These are phyloP conservation scores for Acipenser oxyrinchus DNA, from an alignment of 2,797 vertebrate species.

Conservation along the genomic window DNA sequence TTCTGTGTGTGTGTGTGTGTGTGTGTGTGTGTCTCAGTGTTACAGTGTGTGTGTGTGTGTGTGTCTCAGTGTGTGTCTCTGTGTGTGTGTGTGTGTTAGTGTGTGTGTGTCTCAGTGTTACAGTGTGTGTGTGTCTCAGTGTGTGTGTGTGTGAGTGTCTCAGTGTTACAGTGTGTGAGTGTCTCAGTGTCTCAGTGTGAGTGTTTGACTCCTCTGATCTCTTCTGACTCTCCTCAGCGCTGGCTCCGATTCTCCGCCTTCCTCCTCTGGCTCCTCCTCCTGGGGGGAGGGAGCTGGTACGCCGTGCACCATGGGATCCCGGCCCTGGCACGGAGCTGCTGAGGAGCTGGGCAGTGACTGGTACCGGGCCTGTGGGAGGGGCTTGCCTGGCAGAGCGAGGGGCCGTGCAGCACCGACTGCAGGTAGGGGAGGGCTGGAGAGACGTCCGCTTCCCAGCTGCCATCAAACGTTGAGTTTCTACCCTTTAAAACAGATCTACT, in stretches of 20 bases:
- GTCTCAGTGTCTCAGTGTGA: too few relatives aligned
- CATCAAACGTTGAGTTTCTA: neutral
- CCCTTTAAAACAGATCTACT: neutral
- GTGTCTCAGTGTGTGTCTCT: too few relatives aligned
- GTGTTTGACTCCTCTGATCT: neutral
- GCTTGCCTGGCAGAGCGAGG: conserved; percentile 6
- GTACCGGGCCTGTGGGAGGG: conserved; percentile 42
- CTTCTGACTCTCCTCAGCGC: conserved; percentile 26
- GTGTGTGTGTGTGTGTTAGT: too few relatives aligned
- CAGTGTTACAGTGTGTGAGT: too few relatives aligned
- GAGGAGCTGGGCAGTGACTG: conserved; percentile 53
- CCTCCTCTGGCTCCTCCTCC: conserved; percentile 45
- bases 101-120: too few relatives aligned
- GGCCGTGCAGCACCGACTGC: conserved; percentile 53
- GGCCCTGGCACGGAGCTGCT: conserved; percentile 45
- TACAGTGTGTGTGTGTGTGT: too few relatives aligned
- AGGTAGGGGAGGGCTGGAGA: conserved; percentile 40
- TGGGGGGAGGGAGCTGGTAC: conserved; percentile 48
- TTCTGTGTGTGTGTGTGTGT: too few relatives aligned
- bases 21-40: too few relatives aligned
- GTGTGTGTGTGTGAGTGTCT: too few relatives aligned
- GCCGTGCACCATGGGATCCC: conserved; percentile 57
- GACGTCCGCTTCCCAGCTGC: neutral
- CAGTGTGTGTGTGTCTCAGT: too few relatives aligned
- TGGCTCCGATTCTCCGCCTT: conserved; percentile 26